phyloP scores from a whole-genome alignment of 2,888 invertebrate species.

The Frankliniella intonsa region DNA sequence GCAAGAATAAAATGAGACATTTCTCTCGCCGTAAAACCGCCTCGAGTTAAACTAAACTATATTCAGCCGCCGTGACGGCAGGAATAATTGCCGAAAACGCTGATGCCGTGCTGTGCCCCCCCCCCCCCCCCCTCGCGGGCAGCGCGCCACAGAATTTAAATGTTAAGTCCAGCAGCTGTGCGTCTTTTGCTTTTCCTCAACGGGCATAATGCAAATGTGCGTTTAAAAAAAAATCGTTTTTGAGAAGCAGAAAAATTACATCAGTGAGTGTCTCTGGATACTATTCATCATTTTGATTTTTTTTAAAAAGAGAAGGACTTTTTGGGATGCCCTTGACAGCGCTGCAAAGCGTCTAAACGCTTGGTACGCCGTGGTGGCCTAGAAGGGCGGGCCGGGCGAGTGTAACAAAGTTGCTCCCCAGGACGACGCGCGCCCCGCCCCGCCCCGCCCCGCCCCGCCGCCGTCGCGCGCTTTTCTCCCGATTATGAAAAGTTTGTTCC shows the following conservation, averaged over 20 bases:
- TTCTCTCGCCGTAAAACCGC: not conserved
- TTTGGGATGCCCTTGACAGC: not conserved
- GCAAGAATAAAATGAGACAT: not conserved
- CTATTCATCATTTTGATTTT: too few species aligned
- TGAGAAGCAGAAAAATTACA: too few species aligned
- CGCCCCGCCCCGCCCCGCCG: not conserved
- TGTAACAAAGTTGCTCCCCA: not conserved
- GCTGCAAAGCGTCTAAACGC: too few species aligned
- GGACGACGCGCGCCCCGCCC: not conserved
- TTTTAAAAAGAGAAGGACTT: not conserved
- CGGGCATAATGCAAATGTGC: too few species aligned
- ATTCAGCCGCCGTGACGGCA: not conserved
- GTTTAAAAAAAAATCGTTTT: too few species aligned
- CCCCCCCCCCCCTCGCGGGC: not conserved
- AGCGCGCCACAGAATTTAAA: too few species aligned
- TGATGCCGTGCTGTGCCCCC: not conserved
- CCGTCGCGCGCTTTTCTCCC: not conserved
- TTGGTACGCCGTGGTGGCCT: too few species aligned
- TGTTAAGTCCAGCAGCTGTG: too few species aligned
- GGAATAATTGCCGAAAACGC: conserved; percentile 14
- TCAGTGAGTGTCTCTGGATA: too few species aligned
- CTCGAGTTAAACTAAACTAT: not conserved
- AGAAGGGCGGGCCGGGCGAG: not conserved
- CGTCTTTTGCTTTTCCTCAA: too few species aligned
- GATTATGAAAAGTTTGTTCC: conserved; percentile 8